Evolutionary conservation across 2,888 invertebrate species (phyloP), one percentile per base, ranked within the genome.

Genomic region (Ectemnius cavifrons): DNA sequence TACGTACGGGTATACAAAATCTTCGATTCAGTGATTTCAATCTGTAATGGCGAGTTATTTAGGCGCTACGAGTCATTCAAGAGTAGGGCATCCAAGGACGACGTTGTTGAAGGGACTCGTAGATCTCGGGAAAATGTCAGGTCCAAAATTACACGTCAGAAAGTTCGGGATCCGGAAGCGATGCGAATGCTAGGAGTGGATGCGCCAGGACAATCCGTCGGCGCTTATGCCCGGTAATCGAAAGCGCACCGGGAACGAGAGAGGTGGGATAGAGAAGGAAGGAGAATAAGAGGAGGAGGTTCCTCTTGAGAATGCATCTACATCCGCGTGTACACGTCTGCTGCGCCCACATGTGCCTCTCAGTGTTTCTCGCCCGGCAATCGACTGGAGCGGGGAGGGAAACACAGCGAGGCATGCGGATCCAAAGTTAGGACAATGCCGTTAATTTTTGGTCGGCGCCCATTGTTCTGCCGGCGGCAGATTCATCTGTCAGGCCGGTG

Each of bases 361-460:
- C 77, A 37, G 37, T 78, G 75, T 78, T 72, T 71, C 81, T 37
- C 37, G 37, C 37, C 70, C 23, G 76, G 84, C 82, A 87, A 87
- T 87, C 85, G 86, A 79, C 84, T 80, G 68, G 74, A 74, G 63
- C 58, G 79, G 63, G 77, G 37, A 37, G 81, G 80, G 80, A 78
- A 80, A 82, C 37, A 37, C 80, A 82, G 73, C 71, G 73, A 37
- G 37, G 79, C 83, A 79, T 80, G 84, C 83, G 84, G 85, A 87
- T 84, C 81, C 88, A 84, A 90, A 91, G 89, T 90, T 90, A 85
- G 88, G 88, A 91, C 90, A 91, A 91, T 91, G 89, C 87, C 88
- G 88, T 89, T 89, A 89, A 90, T 91, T 91, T 91, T 91, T 90
- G 89, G 88, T 79, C 86, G 85, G 83, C 11, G 82, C 79, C 88